Evolutionary conservation across 2,888 invertebrate species (phyloP).

Genomic region (Podabrus alpinus): DNA sequence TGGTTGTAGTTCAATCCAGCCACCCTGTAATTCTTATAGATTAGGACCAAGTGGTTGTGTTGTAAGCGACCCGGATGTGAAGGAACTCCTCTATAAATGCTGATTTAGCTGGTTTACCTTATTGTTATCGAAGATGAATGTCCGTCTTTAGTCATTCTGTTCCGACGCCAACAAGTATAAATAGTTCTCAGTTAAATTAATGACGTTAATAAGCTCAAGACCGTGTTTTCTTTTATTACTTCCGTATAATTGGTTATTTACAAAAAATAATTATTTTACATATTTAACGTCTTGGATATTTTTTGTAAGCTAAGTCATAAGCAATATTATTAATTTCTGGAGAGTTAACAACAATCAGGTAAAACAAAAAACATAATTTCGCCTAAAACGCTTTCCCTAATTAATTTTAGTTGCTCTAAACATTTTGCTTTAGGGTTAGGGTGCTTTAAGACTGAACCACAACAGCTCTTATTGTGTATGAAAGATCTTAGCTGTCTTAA

Average conservation of each 20-base stretch:
- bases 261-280: slow-evolving; percentile 23
- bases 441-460: not conserved
- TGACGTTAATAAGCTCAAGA: slow-evolving; percentile 36
- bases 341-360: not conserved
- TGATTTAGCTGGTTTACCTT: slow-evolving; percentile 42
- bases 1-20: no score
- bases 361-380: not conserved
- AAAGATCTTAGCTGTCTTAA: slow-evolving; percentile 35
- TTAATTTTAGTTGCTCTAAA: slow-evolving; percentile 8
- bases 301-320: not conserved
- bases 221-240: slow-evolving; percentile 33
- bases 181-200: slow-evolving; percentile 40
- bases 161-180: slow-evolving; percentile 42
- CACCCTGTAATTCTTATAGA: not conserved
- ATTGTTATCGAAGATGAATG: slow-evolving; percentile 44
- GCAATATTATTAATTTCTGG: not conserved
- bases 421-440: not conserved
- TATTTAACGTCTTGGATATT: not conserved
- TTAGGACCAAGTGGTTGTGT: not conserved
- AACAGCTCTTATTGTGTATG: slow-evolving; percentile 37
- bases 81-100: slow-evolving; percentile 30
- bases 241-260: slow-evolving; percentile 34
- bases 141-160: slow-evolving; percentile 42
- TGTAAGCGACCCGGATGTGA: slow-evolving; percentile 18
- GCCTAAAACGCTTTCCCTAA: slow-evolving; percentile 3